Evolutionary conservation across 2,113 vertebrate species (phyloP).

Genomic region (Eurypyga helias): DNA sequence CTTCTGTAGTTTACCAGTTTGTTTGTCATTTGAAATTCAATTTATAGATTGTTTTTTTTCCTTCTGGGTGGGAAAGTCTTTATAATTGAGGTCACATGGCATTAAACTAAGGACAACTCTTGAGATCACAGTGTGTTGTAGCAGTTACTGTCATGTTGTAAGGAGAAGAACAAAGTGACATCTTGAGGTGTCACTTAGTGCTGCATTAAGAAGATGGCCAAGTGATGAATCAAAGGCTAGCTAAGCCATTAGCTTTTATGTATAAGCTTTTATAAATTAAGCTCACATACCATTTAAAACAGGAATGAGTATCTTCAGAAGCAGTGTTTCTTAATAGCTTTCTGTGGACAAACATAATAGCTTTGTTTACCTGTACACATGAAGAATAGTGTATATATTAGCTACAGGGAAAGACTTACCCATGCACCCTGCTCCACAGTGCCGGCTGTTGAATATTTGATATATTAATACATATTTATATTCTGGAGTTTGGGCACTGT

Average conservation of each 20-base stretch:
- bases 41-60: background rate
- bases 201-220: background rate
- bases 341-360: background rate
- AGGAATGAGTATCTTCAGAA: background rate
- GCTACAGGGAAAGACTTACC: background rate
- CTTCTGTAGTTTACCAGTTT: background rate
- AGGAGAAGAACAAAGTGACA: background rate
- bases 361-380: background rate
- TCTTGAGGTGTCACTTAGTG: background rate
- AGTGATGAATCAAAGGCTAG: background rate
- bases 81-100: background rate
- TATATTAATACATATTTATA: slow-evolving; percentile 42
- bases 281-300: background rate
- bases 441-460: slow-evolving; percentile 20
- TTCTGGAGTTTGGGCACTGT: background rate
- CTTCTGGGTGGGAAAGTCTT: background rate
- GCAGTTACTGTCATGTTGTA: background rate
- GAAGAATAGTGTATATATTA: background rate
- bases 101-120: background rate
- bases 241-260: background rate
- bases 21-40: background rate
- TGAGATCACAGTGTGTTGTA: background rate
- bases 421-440: background rate
- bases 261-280: background rate
- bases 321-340: background rate